A percentile compares a stretch with the other conserved stretches of the same genome.
phyloP scores from a whole-genome alignment of 2,888 invertebrate species.

The Eueremaeus valkanovi region DNA sequence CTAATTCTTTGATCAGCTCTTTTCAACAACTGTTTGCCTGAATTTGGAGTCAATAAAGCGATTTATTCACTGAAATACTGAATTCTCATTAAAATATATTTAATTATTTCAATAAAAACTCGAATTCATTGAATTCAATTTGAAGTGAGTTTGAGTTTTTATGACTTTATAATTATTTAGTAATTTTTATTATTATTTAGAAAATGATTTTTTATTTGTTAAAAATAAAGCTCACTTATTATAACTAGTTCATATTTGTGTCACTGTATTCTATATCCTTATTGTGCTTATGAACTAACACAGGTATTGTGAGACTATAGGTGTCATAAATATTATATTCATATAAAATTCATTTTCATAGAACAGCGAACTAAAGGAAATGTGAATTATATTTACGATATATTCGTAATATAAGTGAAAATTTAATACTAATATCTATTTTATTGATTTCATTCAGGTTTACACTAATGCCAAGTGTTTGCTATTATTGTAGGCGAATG shows the following conservation, averaged over 20 bases:
- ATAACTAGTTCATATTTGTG: no score
- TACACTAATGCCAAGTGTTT: conserved; percentile 5
- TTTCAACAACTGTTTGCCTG: neutral
- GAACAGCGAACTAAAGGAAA: neutral
- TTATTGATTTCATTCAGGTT: conserved; percentile 9
- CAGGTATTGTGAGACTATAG: no score
- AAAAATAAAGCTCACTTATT: neutral
- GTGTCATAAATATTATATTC: neutral
- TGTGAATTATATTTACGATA: neutral
- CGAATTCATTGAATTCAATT: conserved; percentile 18
- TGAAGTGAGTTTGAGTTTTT: conserved; percentile 23
- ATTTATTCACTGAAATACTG: neutral
- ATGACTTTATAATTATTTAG: neutral
- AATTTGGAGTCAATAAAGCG: neutral
- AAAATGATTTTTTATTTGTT: neutral
- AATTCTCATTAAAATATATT: conserved; percentile 11
- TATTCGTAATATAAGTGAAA: neutral
- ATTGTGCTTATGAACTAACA: no score
- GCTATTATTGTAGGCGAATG: conserved; percentile 21
- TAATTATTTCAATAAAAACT: neutral
- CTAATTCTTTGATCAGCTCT: neutral
- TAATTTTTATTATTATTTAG: neutral
- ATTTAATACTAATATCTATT: conserved; percentile 4
- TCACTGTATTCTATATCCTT: no score
- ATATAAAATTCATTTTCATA: neutral